phyloP scores from a whole-genome alignment of 2,888 invertebrate genomes.

The Alsophila aescularia region DNA sequence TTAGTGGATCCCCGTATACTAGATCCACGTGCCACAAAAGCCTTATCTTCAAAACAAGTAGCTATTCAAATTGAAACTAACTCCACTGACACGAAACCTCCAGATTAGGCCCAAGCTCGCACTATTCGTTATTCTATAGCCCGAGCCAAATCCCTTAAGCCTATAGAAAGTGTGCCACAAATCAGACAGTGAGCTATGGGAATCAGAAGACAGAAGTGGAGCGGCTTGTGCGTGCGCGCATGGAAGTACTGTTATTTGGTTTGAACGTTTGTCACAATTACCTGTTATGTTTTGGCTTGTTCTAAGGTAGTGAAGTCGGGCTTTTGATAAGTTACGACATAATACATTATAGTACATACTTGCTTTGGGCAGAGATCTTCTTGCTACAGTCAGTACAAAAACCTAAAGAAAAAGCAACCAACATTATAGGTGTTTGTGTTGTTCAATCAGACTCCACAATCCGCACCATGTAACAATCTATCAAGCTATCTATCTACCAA shows the following conservation, averaged over 20 bases:
- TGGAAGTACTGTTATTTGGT: conserved; percentile 41
- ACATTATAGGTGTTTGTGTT: no score
- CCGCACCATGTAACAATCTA: no score
- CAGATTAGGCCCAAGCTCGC: neutral
- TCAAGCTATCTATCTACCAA: no score
- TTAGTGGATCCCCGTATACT: no score
- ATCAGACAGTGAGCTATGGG: conserved; percentile 34
- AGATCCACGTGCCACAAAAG: no score
- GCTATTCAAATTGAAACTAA: conserved; percentile 10
- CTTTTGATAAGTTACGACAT: no score
- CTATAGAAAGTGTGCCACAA: conserved; percentile 32
- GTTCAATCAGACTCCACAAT: no score
- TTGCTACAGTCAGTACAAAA: no score
- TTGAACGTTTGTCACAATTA: conserved; percentile 10
- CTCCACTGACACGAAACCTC: neutral
- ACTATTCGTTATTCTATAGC: neutral
- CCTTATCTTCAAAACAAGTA: neutral
- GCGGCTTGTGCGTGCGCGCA: conserved; percentile 45
- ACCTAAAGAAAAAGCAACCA: no score
- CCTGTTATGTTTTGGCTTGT: conserved; percentile 1
- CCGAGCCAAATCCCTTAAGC: conserved; percentile 32
- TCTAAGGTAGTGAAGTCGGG: no score
- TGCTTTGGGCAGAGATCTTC: no score
- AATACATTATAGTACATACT: no score
- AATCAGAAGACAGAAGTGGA: conserved; percentile 42